Evolutionary conservation across 1,140 invertebrate genomes (phyloP), one percentile per base, ranked within the genome.

Genomic region (Scaptomyza montana): DNA sequence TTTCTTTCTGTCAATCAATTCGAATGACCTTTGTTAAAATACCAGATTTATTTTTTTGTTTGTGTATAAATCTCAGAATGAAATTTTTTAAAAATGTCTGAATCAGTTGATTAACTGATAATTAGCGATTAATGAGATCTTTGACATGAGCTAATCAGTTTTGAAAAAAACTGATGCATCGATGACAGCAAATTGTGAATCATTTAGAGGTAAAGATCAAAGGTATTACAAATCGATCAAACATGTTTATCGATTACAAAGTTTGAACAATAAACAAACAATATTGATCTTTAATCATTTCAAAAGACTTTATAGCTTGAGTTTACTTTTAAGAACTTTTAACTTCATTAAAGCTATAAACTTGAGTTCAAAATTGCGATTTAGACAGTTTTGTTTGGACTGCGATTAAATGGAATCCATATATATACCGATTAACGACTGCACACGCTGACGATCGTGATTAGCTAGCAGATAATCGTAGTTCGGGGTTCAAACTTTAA

Each of bases 391-490:
- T 36, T 46, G 19, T 3, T 16, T 43, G 28, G 51, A 25, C 0
- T 28, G 41, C 41, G 66, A 62, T 63, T 41, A 30, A 41, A 63
- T 19, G 39, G 59, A 5, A 62, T 55, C 3, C 30, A 53, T 25
- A 30, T 30, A 30, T 30, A 30, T 30, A 30, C 33, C 43, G 19
- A 9, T 60, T 43, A 43, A 43, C 5, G n/a, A 12, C 25, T 54
- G 49, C 66, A 63, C 59, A 63, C 21, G 66, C 66, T 16, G 67
- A 3, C 43, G 51, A 70, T 70, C 45, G 51, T 50, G 67, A 70
- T 70, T 47, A 9, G 10, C 12, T 25, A 25, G 21, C 21, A 25
- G 69, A 59, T 72, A 55, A 72, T 67, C 64, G 64, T 19, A 59
- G 25, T 45, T 49, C 36, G 51, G 33, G 33, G 33, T 9, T 36